Evolutionary conservation across 1,140 invertebrate genomes (phyloP).

Genomic region (Lutraria rhynchaena): DNA sequence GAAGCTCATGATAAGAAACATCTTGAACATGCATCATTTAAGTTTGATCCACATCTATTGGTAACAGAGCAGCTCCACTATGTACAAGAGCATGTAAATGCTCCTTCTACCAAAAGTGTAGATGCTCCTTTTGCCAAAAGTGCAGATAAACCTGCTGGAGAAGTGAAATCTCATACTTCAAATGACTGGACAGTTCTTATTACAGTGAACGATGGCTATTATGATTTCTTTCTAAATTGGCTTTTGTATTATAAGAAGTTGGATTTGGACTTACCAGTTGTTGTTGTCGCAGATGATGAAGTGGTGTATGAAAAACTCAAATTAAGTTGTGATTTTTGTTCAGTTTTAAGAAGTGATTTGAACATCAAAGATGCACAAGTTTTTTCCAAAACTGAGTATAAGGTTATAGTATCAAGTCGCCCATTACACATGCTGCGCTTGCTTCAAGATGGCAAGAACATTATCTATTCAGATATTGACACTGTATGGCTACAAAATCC

Average conservation of each 20-base stretch:
- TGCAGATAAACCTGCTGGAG: no score
- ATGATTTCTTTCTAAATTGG: constrained; percentile 38
- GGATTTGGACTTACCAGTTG: neutral
- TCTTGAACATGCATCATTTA: no score
- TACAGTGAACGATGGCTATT: constrained; percentile 21
- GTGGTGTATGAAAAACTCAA: constrained; percentile 4
- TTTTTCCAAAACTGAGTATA: neutral
- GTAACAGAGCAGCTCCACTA: no score
- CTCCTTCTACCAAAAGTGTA: no score
- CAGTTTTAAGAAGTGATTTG: no score
- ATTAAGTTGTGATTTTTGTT: no score
- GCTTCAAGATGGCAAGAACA: neutral
- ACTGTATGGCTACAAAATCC: constrained; percentile 6
- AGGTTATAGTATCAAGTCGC: neutral
- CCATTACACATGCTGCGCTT: neutral
- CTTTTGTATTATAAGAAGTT: constrained; percentile 6
- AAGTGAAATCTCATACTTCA: no score
- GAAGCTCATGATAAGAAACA: no score
- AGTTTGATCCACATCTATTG: no score
- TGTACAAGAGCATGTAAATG: no score
- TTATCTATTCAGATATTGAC: constrained; percentile 9
- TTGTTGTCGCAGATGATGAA: constrained; percentile 9
- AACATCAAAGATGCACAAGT: no score
- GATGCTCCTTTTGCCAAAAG: no score
- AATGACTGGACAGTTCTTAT: constrained; percentile 10